Base-by-base conservation (phyloP, 2,888 invertebrate genomes). In the Nemoura dubitans region DNA sequence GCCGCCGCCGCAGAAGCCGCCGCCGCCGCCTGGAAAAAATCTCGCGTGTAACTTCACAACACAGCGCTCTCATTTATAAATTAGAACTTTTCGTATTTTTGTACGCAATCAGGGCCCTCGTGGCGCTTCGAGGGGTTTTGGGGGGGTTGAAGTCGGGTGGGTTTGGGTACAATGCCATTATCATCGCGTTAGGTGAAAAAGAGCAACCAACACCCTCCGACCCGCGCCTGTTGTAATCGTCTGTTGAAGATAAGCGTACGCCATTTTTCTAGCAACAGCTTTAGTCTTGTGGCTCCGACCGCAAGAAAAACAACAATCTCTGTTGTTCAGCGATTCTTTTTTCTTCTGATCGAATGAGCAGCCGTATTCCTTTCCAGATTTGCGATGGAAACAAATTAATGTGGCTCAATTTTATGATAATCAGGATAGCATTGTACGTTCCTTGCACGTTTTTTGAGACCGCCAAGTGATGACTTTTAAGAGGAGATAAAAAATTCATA, bases 31-130 rank as follows among this genome's bases (percentile, higher is more conserved):
- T 36, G 10, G 10, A 59, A 59, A 59, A 59, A 59, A 59, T 3
- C 59, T 7, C 59, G 16, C 21, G 59, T 59, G 59, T 59, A 59
- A 59, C 59, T 59, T 59, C 59, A 21, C 59, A 59, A 59, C 59
- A 81, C 25, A 81, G 29, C 27, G n/a, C 26, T 43, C 43, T 84
- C 28, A 84, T 84, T 84, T 84, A 26, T 21, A 29, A 59, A 84
- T 84, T 76, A 84, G 84, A 21, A 84, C 27, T n/a, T 81, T 81
- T 30, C 30, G 81, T 81, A 30, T 81, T 81, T 81, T 81, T 81
- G 81, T 29, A 30, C 30, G 81, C 81, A 81, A 81, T 81, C 81
- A 29, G 81, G 81, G 59, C 27, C 1, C 81, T 27, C 27, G 29
- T 5, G 29, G 30, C 28, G 81, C 14, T 59, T 59, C 59, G 59